Percentiles rank a stretch among this genome's conserved stretches.
Evolutionary conservation across 2,113 vertebrate genomes (phyloP).

Genomic region (Puma concolor): DNA sequence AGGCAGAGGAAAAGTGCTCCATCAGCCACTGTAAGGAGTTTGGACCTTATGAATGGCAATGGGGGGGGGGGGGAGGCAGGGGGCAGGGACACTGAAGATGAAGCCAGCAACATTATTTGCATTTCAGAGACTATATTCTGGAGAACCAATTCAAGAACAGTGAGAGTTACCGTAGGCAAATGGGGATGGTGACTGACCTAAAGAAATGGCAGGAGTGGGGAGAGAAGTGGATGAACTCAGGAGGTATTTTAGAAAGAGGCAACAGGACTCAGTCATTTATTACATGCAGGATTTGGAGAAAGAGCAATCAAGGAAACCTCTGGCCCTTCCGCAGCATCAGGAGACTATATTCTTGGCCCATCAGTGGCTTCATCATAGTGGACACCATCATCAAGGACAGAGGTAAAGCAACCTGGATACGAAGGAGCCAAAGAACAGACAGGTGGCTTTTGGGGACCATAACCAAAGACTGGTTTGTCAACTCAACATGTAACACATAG

Average conservation of each 20-base stretch:
- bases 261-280: too few species aligned
- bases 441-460: not conserved
- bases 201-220: not conserved
- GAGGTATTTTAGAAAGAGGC: not conserved
- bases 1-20: not conserved
- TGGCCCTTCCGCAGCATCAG: not conserved
- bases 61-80: fast-evolving
- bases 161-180: not conserved
- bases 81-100: not conserved
- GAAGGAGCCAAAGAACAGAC: not conserved
- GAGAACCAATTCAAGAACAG: not conserved
- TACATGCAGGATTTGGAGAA: not conserved
- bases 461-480: not conserved
- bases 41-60: not conserved
- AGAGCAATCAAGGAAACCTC: not conserved
- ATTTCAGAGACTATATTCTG: not conserved
- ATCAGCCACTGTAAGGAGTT: not conserved
- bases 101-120: not conserved
- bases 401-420: not conserved
- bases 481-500: not conserved
- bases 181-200: not conserved
- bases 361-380: not conserved
- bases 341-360: not conserved
- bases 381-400: not conserved
- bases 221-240: not conserved